A percentile compares a stretch with the other conserved stretches of the same genome.
Evolutionary conservation across 2,888 invertebrate genomes (phyloP).

Genomic region (Ichneumoninae sp.): DNA sequence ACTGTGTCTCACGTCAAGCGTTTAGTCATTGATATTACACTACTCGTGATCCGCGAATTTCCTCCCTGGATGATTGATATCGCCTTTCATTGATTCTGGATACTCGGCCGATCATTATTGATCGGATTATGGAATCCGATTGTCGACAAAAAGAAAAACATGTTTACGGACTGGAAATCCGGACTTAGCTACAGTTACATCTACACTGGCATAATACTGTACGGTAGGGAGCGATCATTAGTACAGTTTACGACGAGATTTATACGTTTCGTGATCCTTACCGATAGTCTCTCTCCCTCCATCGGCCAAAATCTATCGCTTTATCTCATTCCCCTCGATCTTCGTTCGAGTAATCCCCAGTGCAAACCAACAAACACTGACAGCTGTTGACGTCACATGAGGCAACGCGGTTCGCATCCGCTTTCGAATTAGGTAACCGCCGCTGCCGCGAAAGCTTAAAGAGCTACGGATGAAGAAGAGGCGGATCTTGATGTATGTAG

Average conservation of each 20-base stretch:
- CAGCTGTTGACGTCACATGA: conserved; percentile 80
- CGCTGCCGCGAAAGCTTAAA: conserved; percentile 45
- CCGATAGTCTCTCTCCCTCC: conserved; percentile 65
- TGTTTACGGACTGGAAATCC: conserved; percentile 52
- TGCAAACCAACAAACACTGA: conserved; percentile 82
- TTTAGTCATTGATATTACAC: background rate
- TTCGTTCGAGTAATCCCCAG: conserved; percentile 82
- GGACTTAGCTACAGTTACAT: conserved; percentile 41
- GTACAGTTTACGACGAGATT: conserved; percentile 80
- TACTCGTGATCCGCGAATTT: background rate
- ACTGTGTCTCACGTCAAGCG: background rate
- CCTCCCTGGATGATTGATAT: conserved; percentile 21
- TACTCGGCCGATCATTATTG: conserved; percentile 49
- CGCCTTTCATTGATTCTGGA: conserved; percentile 9
- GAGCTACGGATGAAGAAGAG: conserved; percentile 24
- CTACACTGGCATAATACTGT: conserved; percentile 22
- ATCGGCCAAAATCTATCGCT: conserved; percentile 26
- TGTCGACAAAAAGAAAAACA: conserved; percentile 42
- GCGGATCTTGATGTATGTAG: background rate
- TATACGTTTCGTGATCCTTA: conserved; percentile 76
- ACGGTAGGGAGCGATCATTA: conserved; percentile 75
- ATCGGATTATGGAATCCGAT: conserved; percentile 45
- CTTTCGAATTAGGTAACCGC: conserved; percentile 70
- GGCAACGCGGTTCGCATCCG: conserved; percentile 64
- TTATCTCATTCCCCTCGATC: conserved; percentile 70